Evolutionary conservation across 2,888 invertebrate genomes (phyloP), one percentile per base, ranked within the genome.

Genomic region (Tupiocoris notatus): DNA sequence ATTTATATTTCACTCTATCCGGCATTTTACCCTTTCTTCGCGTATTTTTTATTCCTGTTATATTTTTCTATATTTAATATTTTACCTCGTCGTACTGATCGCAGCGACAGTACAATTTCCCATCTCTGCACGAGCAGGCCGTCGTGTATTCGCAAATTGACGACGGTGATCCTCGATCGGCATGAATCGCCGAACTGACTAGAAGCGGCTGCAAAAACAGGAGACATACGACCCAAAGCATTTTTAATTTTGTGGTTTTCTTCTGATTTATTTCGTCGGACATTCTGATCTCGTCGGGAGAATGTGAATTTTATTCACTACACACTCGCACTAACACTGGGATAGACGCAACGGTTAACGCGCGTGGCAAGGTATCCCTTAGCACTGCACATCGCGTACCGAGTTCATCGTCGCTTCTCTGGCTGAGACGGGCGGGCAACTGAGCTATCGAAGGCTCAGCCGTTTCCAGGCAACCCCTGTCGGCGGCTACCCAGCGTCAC

Each of bases 11-110:
- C n/a, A n/a, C n/a, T n/a, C n/a, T n/a, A n/a, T n/a, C n/a, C n/a
- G n/a, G n/a, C n/a, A n/a, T n/a, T n/a, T n/a, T n/a, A n/a, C n/a
- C n/a, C n/a, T n/a, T n/a, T n/a, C n/a, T n/a, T n/a, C n/a, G n/a
- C n/a, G n/a, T n/a, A n/a, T n/a, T n/a, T n/a, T n/a, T n/a, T n/a
- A n/a, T n/a, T n/a, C n/a, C n/a, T n/a, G n/a, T n/a, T n/a, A n/a
- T n/a, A n/a, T n/a, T n/a, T n/a, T n/a, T n/a, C n/a, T n/a, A n/a
- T n/a, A n/a, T n/a, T n/a, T n/a, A n/a, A n/a, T n/a, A n/a, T 16
- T 62, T 73, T 73, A 73, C 73, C 73, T 73, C 73, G 16, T 73
- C 73, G 73, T 61, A 62, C 39, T 65, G 24, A n/a, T 73, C 73
- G 54, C 73, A 73, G 7, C 63, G 73, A 54, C 73, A 73, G 56